A percentile compares a stretch with the other conserved stretches of the same genome.
Conservation (phyloP, 2,888 invertebrate species). For the Pseudanteris insignis region DNA sequence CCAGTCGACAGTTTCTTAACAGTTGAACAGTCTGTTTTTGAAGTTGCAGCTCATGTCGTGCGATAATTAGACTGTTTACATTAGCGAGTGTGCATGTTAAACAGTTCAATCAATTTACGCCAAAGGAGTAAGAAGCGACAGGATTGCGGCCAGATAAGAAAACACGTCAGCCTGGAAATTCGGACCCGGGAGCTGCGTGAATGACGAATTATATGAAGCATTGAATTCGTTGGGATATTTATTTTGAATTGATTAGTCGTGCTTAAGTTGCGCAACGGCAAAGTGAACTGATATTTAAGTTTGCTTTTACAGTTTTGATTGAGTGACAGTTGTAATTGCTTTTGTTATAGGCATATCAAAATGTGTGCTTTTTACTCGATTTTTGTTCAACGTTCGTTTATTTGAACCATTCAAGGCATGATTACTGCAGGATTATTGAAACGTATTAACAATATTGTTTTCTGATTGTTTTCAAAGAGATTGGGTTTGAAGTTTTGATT, state of each 20-base stretch:
- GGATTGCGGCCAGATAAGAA: constrained; percentile 1
- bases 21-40: constrained; percentile 21
- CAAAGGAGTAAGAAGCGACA: constrained; percentile 15
- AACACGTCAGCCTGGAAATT: constrained; percentile 5
- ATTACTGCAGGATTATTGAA: too few relatives aligned
- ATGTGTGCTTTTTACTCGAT: too few relatives aligned
- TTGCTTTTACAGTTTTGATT: too few relatives aligned
- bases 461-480: too few relatives aligned
- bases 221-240: constrained; percentile 4
- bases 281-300: too few relatives aligned
- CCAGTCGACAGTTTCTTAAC: constrained; percentile 26
- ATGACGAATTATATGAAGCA: neutral
- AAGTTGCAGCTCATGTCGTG: constrained; percentile 24
- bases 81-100: constrained; percentile 26
- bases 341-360: too few relatives aligned
- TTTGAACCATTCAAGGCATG: too few relatives aligned
- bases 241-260: constrained; percentile 1
- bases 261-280: neutral
- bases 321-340: too few relatives aligned
- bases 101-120: constrained; percentile 30
- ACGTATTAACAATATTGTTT: too few relatives aligned
- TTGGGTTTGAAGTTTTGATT: too few relatives aligned
- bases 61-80: constrained; percentile 41
- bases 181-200: too few relatives aligned
- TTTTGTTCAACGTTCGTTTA: too few relatives aligned